A percentile compares a stretch with the other conserved stretches of the same genome.
These are phyloP conservation scores for Microcebus jonahi DNA, from an alignment of 2,113 vertebrate species.

Conservation along the genomic window DNA sequence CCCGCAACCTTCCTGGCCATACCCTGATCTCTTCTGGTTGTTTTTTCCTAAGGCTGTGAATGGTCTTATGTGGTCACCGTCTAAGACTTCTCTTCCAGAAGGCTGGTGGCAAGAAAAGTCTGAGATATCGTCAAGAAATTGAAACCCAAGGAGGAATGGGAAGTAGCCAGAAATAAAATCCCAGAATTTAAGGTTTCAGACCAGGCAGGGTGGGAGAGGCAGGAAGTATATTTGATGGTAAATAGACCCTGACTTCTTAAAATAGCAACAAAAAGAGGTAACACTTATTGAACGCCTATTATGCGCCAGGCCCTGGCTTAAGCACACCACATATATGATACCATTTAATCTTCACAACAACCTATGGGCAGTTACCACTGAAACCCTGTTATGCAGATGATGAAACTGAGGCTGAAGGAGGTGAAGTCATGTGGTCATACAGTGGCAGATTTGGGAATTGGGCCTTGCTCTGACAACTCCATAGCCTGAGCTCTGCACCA, in stretches of 20 bases:
- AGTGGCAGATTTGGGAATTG: background rate
- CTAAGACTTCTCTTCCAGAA: conserved; percentile 10
- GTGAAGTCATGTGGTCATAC: background rate
- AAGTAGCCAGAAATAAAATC: background rate
- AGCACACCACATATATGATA: background rate
- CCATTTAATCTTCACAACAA: background rate
- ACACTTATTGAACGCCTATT: background rate
- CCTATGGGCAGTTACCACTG: background rate
- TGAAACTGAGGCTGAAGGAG: background rate
- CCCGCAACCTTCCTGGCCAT: background rate
- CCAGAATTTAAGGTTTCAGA: background rate
- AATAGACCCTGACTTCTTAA: background rate
- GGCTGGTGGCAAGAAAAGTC: background rate
- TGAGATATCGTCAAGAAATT: background rate
- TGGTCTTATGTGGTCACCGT: background rate
- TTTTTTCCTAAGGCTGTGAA: background rate
- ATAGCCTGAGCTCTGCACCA: background rate
- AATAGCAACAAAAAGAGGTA: background rate
- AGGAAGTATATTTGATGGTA: background rate
- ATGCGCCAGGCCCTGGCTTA: background rate
- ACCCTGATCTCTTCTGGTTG: background rate
- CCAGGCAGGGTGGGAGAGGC: background rate
- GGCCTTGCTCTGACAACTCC: background rate
- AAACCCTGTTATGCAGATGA: background rate
- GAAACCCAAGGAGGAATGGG: background rate